Base-by-base conservation (phyloP, 2,113 vertebrate genomes). In the Coptodon rendalli region DNA sequence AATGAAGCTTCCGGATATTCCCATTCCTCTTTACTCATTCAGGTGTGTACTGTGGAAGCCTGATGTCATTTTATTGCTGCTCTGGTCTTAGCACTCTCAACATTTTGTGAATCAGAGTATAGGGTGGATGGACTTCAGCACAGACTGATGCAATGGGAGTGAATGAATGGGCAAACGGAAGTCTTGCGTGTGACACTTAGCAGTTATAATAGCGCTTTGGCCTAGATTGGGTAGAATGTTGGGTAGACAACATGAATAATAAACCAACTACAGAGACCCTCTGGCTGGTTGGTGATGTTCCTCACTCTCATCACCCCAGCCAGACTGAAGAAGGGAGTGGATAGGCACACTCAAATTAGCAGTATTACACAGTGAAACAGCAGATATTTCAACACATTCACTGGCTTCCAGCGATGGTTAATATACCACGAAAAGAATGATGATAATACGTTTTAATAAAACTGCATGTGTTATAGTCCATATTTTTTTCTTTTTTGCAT, bases 161-260 rank as follows among this genome's bases (percentile, higher is more conserved):
- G 89, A 93, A 90, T 90, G 86, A 94, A 88, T 50, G 87, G 91
- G 53, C 34, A 10, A 88, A 80, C 38, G 83, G 89, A 92, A 92
- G 94, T 92, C 85, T 90, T 68, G 81, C 80, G 76, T 45, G 85
- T 88, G 88, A 95, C 94, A 93, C 91, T 92, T 93, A 93, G 84
- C 85, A 52, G 88, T 81, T 91, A 63, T 81, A 94, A 89, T 89
- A 82, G 89, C 5, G 7, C 84, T 88, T 89, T 95, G 95, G 90
- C 95, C 94, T 94, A 95, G 92, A 95, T 96, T 89, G 92, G 73
- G 57, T 87, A 50, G 87, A 86, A 93, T 89, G 93, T 90, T 91
- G 90, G 89, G 85, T 88, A 89, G 89, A 89, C 40, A 89, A 84
- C 93, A 95, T 96, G 86, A 96, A 96, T 96, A 95, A 96, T 95